phyloP scores from a whole-genome alignment of 2,888 invertebrate species.

The Apamea monoglypha region DNA sequence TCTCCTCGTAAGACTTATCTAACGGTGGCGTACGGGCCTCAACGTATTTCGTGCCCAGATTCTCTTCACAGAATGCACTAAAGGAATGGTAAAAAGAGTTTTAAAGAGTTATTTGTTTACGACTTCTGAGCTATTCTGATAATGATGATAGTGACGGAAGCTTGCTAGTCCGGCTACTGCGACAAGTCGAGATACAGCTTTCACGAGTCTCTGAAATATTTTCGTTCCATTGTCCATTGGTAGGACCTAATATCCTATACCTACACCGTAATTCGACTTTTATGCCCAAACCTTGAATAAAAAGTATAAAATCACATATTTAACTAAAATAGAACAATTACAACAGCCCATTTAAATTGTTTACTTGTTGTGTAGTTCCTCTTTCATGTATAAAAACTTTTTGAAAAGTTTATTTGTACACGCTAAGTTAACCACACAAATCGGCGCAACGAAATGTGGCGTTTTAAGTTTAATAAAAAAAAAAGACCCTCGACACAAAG shows the following conservation, averaged over 20 bases:
- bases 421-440: no score
- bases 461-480: no score
- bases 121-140: not conserved
- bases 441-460: not conserved
- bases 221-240: not conserved
- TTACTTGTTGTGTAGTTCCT: no score
- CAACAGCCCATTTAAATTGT: no score
- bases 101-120: not conserved
- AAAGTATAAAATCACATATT: no score
- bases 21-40: constrained; percentile 95
- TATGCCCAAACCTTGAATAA: not conserved
- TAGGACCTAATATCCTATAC: not conserved
- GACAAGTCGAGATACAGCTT: not conserved
- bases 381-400: no score
- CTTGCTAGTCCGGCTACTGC: not conserved
- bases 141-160: not conserved
- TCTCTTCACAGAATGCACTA: constrained; percentile 96
- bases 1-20: constrained; percentile 96
- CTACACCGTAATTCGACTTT: not conserved
- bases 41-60: constrained; percentile 95
- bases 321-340: no score
- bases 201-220: not conserved
- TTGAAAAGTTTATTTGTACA: no score
- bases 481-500: no score
- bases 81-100: constrained; percentile 32